Evolutionary conservation across 2,113 vertebrate genomes (phyloP).

Genomic region (Pan paniscus): DNA sequence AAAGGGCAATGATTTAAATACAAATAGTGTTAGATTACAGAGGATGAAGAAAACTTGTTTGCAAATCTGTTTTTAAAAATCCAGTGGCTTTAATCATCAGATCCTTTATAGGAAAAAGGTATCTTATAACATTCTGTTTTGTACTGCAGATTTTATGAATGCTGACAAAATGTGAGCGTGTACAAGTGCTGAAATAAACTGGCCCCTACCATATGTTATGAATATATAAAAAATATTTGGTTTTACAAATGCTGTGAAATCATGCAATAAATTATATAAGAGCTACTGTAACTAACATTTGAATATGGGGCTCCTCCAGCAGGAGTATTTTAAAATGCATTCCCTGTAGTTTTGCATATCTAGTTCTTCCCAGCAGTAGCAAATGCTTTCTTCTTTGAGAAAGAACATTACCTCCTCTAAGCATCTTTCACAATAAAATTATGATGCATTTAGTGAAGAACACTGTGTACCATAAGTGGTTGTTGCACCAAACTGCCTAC

Average conservation of each 20-base stretch:
- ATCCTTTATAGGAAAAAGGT: not conserved
- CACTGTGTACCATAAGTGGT: not conserved
- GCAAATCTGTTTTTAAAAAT: not conserved
- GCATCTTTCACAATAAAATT: not conserved
- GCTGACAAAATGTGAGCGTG: not conserved
- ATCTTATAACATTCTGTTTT: not conserved
- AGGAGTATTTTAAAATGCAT: not conserved
- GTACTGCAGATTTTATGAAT: not conserved
- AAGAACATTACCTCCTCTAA: not conserved
- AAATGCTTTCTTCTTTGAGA: not conserved
- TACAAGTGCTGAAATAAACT: not conserved
- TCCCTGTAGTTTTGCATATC: not conserved
- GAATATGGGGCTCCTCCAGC: not conserved
- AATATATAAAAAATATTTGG: not conserved
- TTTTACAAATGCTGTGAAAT: not conserved
- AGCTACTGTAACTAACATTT: not conserved
- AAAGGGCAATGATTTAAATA: constrained; percentile 11
- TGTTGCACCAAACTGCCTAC: not conserved
- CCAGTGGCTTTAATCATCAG: not conserved
- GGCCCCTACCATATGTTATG: not conserved
- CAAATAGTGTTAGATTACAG: not conserved
- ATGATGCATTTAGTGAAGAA: not conserved
- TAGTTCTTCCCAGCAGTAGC: not conserved
- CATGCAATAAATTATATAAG: not conserved
- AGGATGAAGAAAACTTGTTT: not conserved